Evolutionary conservation across 1,140 invertebrate species (phyloP), one percentile per base, ranked within the genome.

Genomic region (Neocloeon triangulifer): DNA sequence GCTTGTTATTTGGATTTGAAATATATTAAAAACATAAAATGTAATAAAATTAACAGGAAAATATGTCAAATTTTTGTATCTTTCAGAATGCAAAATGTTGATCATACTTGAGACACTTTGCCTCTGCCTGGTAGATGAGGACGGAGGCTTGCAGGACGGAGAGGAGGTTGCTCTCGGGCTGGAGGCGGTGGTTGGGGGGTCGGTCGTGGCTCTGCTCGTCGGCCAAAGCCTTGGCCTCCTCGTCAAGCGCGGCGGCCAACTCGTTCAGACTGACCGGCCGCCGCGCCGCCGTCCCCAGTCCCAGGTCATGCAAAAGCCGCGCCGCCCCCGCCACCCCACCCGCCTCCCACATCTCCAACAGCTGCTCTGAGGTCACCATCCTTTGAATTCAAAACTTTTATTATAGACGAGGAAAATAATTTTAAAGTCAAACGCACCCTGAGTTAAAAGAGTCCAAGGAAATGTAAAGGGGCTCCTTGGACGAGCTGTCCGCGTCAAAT

Each of bases 291-390:
- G 15, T 30, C 18, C 58, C 59, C 42, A 81, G 77, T 14, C 75
- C 74, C 7, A 82, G 47, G 30, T 75, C 67, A 22, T 67, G 51
- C 4, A 82, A 49, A 8, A 84, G 46, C 1, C 54, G 51, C 18
- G 59, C 52, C 9, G 69, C 61, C 20, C 70, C 62, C 12, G 56
- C 50, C 27, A 82, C 61, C 13, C 69, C 69, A 17, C 70, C 62
- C 29, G 60, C 51, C 45, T 77, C 73, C 72, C 76, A 81, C 33
- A 72, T 56, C 39, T 79, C 73, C 13, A 70, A 52, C 18, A 80
- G 57, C 15, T 52, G 48, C 23, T 66, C 60, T 9, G 50, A 42
- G 23, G 43, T 53, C 8, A 58, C 45, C 38, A 44, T 55, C 16
- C 59, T 56, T n/a, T n/a, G n/a, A n/a, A n/a, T n/a, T n/a, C n/a